A percentile compares a stretch with the other conserved stretches of the same genome.
phyloP scores from a whole-genome alignment of 2,113 vertebrate genomes.

The Plestiodon gilberti region DNA sequence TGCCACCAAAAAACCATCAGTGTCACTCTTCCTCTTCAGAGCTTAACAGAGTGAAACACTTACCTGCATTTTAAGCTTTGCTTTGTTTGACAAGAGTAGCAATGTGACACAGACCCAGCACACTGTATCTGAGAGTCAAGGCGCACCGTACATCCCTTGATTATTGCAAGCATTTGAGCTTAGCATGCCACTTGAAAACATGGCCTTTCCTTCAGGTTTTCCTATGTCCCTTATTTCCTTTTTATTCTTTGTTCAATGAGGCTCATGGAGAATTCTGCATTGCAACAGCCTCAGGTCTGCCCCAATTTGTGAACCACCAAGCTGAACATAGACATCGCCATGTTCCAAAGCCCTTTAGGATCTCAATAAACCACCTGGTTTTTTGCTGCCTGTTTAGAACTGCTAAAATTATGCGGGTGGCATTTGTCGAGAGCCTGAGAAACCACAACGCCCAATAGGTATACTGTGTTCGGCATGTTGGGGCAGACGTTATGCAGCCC shows the following conservation, averaged over 20 bases:
- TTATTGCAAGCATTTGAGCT: not conserved
- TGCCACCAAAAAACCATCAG: not conserved
- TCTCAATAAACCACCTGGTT: not conserved
- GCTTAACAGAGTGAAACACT: not conserved
- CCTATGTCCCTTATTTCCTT: not conserved
- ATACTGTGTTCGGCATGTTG: not conserved
- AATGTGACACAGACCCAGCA: not conserved
- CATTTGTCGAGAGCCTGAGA: not conserved
- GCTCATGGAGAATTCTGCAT: not conserved
- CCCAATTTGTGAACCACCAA: not conserved
- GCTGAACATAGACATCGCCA: not conserved
- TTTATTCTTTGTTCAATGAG: accelerated
- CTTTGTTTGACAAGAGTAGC: not conserved
- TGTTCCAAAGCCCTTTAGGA: too few relatives aligned
- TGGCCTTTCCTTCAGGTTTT: not conserved
- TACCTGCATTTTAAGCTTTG: not conserved
- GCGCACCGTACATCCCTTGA: accelerated
- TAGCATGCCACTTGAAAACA: not conserved
- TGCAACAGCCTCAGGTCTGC: conserved; percentile 13
- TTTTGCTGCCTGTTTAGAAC: not conserved
- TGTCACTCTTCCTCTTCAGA: not conserved
- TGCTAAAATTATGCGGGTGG: not conserved
- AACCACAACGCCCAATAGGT: not conserved
- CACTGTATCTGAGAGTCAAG: not conserved
- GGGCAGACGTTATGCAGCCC: not conserved